Conservation (phyloP, 2,113 vertebrate species). For the Hemichromis elongatus region DNA sequence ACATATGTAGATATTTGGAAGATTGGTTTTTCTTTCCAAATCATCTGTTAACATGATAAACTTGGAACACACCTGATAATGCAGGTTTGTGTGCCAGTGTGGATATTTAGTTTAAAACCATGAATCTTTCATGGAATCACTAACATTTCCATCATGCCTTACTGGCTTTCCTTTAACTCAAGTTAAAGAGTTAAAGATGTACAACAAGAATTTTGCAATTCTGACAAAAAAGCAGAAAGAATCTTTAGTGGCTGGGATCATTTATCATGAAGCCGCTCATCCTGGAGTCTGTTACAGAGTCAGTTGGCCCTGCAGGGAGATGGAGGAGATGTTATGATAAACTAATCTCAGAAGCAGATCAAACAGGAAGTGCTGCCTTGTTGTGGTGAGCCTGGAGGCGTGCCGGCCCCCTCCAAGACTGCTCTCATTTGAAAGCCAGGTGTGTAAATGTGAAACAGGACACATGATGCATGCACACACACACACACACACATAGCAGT, state of each 20-base stretch:
- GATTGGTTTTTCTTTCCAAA: background rate
- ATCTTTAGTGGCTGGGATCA: background rate
- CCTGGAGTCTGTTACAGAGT: background rate
- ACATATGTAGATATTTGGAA: background rate
- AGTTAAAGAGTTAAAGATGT: background rate
- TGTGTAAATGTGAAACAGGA: background rate
- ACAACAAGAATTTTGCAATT: background rate
- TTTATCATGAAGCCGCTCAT: background rate
- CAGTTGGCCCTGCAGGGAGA: background rate
- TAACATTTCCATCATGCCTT: too few relatives aligned
- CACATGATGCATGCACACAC: background rate
- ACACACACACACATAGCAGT: background rate
- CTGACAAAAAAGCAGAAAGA: background rate
- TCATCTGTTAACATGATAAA: background rate
- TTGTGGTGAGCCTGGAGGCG: slow-evolving; percentile 8
- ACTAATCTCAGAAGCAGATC: slow-evolving; percentile 5
- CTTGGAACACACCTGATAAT: background rate
- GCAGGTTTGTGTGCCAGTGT: background rate
- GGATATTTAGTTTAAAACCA: background rate
- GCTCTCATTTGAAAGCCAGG: background rate
- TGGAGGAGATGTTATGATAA: slow-evolving; percentile 12
- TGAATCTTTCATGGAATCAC: background rate
- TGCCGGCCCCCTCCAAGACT: background rate
- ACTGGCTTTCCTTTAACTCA: background rate
- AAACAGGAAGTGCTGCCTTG: slow-evolving; percentile 7